These are phyloP conservation scores for Corbicula japonica DNA, from an alignment of 2,888 invertebrate species.

Conservation along the genomic window DNA sequence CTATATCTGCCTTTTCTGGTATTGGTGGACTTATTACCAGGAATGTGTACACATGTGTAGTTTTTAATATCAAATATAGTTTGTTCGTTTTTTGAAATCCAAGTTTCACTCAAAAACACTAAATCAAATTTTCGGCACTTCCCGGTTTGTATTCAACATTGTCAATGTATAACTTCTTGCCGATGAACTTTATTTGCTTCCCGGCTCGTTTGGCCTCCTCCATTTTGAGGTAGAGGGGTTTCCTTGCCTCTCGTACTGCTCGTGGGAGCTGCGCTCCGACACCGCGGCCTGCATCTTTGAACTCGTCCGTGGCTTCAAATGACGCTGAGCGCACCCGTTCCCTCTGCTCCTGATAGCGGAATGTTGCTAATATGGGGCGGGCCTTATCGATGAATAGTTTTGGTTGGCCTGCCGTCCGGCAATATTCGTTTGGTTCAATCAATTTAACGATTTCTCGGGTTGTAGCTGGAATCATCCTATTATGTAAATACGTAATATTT, in stretches of 20 bases:
- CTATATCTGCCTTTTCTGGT: background rate
- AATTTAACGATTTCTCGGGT: no score
- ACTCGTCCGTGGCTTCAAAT: background rate
- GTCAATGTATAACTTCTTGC: background rate
- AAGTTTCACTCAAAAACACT: constrained; percentile 12
- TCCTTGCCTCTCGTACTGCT: constrained; percentile 20
- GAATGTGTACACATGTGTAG: background rate
- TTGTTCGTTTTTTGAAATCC: background rate
- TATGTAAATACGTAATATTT: no score
- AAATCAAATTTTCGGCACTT: background rate
- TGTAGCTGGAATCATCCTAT: no score
- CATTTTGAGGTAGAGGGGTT: background rate
- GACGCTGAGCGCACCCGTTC: constrained; percentile 20
- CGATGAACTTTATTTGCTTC: background rate
- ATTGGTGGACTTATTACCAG: constrained; percentile 7
- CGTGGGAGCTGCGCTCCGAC: constrained; percentile 38
- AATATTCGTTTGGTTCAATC: no score
- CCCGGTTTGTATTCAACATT: background rate
- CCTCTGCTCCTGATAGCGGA: constrained; percentile 3
- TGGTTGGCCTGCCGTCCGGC: no score
- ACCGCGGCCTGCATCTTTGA: constrained; percentile 19
- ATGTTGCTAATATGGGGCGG: constrained; percentile 27
- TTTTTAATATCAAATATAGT: constrained; percentile 1
- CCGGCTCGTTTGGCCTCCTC: background rate
- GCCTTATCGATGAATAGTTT: no score